Conservation (phyloP, 2,113 vertebrate genomes). For the Atherinomorus stipes region DNA sequence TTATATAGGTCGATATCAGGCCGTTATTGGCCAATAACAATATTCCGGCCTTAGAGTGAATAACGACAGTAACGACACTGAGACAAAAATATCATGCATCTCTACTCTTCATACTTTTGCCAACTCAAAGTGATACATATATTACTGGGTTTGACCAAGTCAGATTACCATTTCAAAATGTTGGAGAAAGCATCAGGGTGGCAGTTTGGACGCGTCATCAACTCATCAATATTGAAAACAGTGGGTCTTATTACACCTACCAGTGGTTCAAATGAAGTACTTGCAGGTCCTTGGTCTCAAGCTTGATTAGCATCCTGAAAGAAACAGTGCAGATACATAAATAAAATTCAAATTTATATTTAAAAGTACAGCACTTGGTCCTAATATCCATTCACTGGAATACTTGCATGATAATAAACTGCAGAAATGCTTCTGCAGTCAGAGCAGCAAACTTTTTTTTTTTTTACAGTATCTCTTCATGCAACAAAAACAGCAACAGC, state of each 20-base stretch:
- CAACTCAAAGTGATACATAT: no score
- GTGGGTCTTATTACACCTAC: conserved; percentile 31
- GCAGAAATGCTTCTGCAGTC: background rate
- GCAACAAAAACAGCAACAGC: conserved; percentile 49
- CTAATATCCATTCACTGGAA: background rate
- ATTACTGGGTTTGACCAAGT: no score
- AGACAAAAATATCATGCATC: no score
- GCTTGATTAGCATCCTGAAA: conserved; percentile 30
- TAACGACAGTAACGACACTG: no score
- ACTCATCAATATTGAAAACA: no score
- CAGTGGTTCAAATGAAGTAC: background rate
- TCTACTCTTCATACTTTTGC: no score
- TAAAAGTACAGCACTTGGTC: background rate
- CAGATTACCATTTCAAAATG: no score
- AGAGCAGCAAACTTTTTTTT: conserved; percentile 8
- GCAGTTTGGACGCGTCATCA: no score
- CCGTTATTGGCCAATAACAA: no score
- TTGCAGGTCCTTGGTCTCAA: background rate
- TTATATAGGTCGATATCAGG: no score
- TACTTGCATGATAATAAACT: conserved; percentile 40
- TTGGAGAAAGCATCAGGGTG: no score
- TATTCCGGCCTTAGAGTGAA: no score
- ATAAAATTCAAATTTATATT: background rate
- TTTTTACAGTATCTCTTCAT: conserved; percentile 22
- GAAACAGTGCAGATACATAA: background rate